Evolutionary conservation across 2,113 vertebrate species (phyloP), one percentile per base, ranked within the genome.

Genomic region (Platysternon megacephalum): DNA sequence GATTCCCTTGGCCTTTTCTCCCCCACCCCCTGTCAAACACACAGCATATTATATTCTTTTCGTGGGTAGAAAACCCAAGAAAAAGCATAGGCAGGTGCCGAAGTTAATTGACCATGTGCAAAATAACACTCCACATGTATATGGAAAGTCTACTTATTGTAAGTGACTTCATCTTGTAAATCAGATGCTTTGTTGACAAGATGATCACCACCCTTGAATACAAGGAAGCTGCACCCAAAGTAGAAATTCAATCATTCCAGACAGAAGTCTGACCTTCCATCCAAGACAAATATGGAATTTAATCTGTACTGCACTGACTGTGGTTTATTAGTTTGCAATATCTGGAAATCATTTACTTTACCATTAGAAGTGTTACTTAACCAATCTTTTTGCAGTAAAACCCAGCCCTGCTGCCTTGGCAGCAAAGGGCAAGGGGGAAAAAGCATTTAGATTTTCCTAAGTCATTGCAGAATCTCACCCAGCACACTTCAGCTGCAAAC

Each of bases 141-240:
- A 48, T 39, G 10, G 51, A 79, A 6, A 84, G 35, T 72, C 79
- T 72, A 82, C 93, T 96, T 85, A 89, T 52, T 93, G n/a, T 8
- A 85, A 86, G 48, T 94, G 94, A 95, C 85, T 96, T 93, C 55
- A 93, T 53, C 93, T 86, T 74, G 51, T 79, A 94, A 84, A 92
- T 86, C 79, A 86, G 88, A 88, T 68, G 86, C 88, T 91, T 24
- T 93, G 95, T 78, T 97, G 97, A 97, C 93, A 96, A 91, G 96
- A 97, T 88, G 93, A 96, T 95, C 98, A 95, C 97, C 95, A 96
- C 81, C 97, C 97, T 87, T 97, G 91, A 98, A 97, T 12, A 97
- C 89, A 97, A 98, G 98, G 98, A 99, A 98, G 97, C 95, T 97
- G 97, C 97, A 97, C 98, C 98, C 98, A 98, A 97, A 97, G 97